Evolutionary conservation across 2,113 vertebrate species (phyloP), one percentile per base, ranked within the genome.

Genomic region (Nettapus auritus): DNA sequence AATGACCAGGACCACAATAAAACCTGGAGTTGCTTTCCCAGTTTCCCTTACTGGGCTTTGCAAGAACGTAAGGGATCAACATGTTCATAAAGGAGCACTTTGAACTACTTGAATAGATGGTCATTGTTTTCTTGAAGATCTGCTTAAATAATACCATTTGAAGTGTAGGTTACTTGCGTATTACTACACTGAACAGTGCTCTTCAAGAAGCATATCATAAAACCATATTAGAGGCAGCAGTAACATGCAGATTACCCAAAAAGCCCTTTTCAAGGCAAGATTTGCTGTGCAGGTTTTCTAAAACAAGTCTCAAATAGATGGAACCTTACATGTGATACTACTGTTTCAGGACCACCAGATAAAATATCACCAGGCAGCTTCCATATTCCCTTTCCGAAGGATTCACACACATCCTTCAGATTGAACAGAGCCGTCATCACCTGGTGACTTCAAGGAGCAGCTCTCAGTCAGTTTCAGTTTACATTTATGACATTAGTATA

Each of bases 1-100:
- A 98, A 97, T 97, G 82, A 76, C 84, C 89, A 95, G 86, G 82
- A 96, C 93, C 59, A 94, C 88, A 96, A 97, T 97, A 98, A 98
- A 98, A 96, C 69, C 56, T 70, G 88, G 82, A 97, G 33, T 53
- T 73, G 82, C 64, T 93, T 96, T 93, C 83, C 73, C 46, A 26
- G 73, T 93, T 95, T 87, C 68, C 33, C 18, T 75, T 62, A 6
- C 85, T 94, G 86, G 52, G 60, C 68, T 96, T 94, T 73, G 90
- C 85, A 94, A 76, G 91, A 95, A 88, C 56, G 7, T 79, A 82
- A 81, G 40, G 48, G 42, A 97, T 89, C 60, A 68, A 40, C 26
- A 31, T 26, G 55, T 18, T 55, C 82, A 48, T 21, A 86, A 79
- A 68, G 26, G n/a, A 78, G 28, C 1, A 3, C 71, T 97, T 91